Evolutionary conservation across 2,113 vertebrate genomes (phyloP).

Genomic region (Macrotis lagotis): DNA sequence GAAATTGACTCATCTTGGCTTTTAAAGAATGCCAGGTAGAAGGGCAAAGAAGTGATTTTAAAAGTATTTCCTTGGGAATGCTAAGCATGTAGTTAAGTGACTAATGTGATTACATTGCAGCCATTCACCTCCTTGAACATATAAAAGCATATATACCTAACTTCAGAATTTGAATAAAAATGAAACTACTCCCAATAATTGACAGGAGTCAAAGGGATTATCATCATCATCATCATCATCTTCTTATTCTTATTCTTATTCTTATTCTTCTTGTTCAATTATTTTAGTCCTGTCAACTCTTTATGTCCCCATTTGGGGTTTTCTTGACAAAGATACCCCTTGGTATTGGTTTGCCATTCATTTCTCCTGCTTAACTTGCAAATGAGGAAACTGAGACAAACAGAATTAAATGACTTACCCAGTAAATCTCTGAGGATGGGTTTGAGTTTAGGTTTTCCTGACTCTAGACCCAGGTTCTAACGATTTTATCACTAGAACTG

Average conservation of each 20-base stretch:
- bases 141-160: constrained; percentile 25
- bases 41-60: constrained; percentile 41
- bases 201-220: constrained; percentile 34
- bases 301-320: neutral
- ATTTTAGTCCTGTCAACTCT: neutral
- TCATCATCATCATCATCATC: no score
- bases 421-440: neutral
- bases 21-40: constrained; percentile 37
- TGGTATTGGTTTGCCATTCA: neutral
- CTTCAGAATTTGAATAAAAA: constrained; percentile 49
- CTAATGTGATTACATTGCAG: constrained; percentile 34
- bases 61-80: constrained; percentile 41
- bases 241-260: constrained; percentile 31
- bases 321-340: neutral
- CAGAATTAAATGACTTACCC: neutral
- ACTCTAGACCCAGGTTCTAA: neutral
- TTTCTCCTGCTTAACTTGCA: neutral
- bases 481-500: neutral
- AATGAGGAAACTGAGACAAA: neutral
- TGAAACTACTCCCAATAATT: constrained; percentile 2
- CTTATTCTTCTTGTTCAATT: neutral
- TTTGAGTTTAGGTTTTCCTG: neutral
- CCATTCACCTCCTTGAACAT: constrained; percentile 18
- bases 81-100: constrained; percentile 39
- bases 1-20: constrained; percentile 45